Base-by-base conservation (phyloP, 2,113 vertebrate species). In the Sinocyclocheilus anshuiensis region DNA sequence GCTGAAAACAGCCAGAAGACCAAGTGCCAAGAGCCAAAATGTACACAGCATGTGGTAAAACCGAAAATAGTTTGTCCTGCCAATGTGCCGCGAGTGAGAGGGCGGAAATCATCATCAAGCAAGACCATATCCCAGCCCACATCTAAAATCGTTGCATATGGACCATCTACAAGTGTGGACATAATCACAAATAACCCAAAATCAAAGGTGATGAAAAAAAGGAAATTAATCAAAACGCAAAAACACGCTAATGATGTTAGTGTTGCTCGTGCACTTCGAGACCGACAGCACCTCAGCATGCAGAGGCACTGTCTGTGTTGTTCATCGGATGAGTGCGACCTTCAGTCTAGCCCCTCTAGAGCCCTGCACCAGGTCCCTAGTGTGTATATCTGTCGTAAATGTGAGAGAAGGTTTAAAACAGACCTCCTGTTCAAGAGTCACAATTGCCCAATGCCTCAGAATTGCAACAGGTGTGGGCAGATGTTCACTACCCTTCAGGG, bases 301-400 rank as follows among this genome's bases (percentile, higher is more conserved):
- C 86, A 89, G 16, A 87, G 76, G 39, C 86, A 55, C 81, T 89
- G 86, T 67, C n/a, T 87, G 63, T 89, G 88, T 48, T 87, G 86
- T 29, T n/a, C 42, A 22, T 82, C 72, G 26, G 79, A 65, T 15
- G 22, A 85, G 13, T 83, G 78, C 24, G 16, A 75, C 42, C 0
- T 26, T 4, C 67, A 59, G 48, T 42, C 55, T 48, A 57, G 39
- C 1, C 36, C 75, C 13, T 50, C 22, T 11, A 89, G 81, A 85
- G 59, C 63, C 2, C 69, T 20, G 69, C 59, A 77, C 33, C 53
- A 53, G 12, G 53, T 59, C 16, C 79, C 82, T 11, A 26, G 16
- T 33, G 26, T 65, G 7, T 85, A 83, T 13, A 63, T 69, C 39
- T 89, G 88, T 39, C 76, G 26, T 1, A 67, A 85, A 53, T 89